Base-by-base conservation (phyloP, 2,113 vertebrate genomes). In the Nothocercus julius region DNA sequence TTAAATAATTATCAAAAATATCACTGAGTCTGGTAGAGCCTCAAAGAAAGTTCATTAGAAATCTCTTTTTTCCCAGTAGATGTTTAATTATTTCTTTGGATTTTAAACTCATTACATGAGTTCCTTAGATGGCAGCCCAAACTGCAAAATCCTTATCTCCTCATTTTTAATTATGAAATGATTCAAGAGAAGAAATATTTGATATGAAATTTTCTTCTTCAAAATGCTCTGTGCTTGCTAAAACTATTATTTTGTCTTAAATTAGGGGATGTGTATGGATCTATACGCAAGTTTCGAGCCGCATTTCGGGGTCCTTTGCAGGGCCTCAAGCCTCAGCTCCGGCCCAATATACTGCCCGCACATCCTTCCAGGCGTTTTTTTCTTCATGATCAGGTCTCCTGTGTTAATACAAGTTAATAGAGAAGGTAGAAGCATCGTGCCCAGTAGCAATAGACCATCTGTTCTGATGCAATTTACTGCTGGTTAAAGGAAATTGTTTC, bases 1-100 rank as follows among this genome's bases (percentile, higher is more conserved):
- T 85, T 78, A 64, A 94, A 91, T 84, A 81, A 58, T 89, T 81
- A 93, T 73, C 36, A 92, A 78, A 94, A 95, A 70, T 16, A 76
- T 62, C 90, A 63, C 75, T 24, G 21, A 27, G 22, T 51, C 58
- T 79, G 68, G 75, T 70, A 63, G 59, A 76, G 91, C 83, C 27
- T 47, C 32, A 40, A 36, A 87, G 74, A 85, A 78, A 68, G 64
- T 44, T 82, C 61, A 87, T 93, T 92, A 88, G 49, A 85, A 83
- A 86, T 56, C 38, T 25, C 44, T 90, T 78, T 42, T 24, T 10
- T 28, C 25, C 69, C 67, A 2, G 1, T 7, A 80, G 93, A 85
- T 51, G n/a, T 47, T 34, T 20, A 85, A 87, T 94, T 93, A 93
- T 85, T 93, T 90, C 77, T 47, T 72, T 77, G 56, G 64, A 89